phyloP scores from a whole-genome alignment of 2,113 vertebrate genomes.

The Aegithalos caudatus region DNA sequence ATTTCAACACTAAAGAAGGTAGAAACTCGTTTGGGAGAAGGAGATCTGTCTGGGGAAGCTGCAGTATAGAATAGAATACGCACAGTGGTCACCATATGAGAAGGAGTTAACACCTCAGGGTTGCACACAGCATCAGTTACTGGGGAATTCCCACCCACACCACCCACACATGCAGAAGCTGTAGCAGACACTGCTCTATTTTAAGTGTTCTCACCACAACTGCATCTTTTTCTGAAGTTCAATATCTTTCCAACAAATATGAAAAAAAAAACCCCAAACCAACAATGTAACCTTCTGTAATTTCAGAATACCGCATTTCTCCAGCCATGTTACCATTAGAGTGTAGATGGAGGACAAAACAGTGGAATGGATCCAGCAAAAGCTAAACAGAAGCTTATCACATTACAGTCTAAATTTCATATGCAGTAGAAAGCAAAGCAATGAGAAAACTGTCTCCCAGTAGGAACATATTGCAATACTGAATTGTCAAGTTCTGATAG shows the following conservation, averaged over 20 bases:
- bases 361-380: not conserved
- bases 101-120: not conserved
- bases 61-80: not conserved
- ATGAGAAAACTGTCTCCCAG: not conserved
- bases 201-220: not conserved
- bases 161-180: not conserved
- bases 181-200: not conserved
- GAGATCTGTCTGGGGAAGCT: not conserved
- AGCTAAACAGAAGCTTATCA: slow-evolving; percentile 2
- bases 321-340: not conserved
- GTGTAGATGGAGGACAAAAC: not conserved
- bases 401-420: not conserved
- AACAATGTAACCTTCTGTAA: not conserved
- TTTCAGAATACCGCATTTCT: not conserved
- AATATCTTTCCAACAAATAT: not conserved
- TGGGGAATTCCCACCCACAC: not conserved
- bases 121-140: not conserved
- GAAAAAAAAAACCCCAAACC: not conserved
- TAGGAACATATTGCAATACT: not conserved
- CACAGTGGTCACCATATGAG: not conserved
- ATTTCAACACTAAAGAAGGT: not conserved
- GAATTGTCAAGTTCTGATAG: not conserved
- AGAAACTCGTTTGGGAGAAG: not conserved
- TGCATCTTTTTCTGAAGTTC: not conserved
- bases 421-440: not conserved